Base-by-base conservation (phyloP, 2,113 vertebrate genomes). In the Mystacornis crossleyi region DNA sequence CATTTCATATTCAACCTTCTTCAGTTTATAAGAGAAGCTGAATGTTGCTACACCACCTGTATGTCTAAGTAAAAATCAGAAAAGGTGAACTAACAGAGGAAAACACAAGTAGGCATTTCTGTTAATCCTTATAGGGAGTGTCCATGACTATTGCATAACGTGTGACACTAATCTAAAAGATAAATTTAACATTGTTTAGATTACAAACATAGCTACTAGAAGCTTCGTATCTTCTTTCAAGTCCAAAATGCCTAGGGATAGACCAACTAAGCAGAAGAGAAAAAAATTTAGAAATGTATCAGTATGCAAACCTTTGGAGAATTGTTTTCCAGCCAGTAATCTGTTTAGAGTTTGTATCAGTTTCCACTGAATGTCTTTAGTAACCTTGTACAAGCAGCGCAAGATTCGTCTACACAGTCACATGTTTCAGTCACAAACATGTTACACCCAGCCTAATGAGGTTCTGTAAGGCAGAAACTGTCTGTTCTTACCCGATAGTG, bases 401-500 rank as follows among this genome's bases (percentile, higher is more conserved):
- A 57, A 38, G 47, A 21, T 53, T 17, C 38, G 14, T 26, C 29
- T 28, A 51, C n/a, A 26, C 8, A 54, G 29, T 28, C 29, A n/a
- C 21, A 14, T 9, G 25, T 62, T 83, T 75, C 26, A 42, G 57
- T 33, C 48, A 53, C 33, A 57, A 26, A 18, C 15, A 42, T 0
- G 3, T 18, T 38, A 25, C 10, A 28, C 3, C 8, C 12, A 82
- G 18, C 29, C 31, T 23, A 78, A 24, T 8, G 57, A 67, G 34
- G 50, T 8, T 75, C 61, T 50, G 1, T 14, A 33, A 40, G 20
- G 3, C 81, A 74, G 43, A 71, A 82, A 25, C 25, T 69, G 20
- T 33, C 5, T 11, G 45, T 9, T 31, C 40, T 95, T 85, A 99
- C 99, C 98, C 98, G 98, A 91, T 98, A 99, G 89, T 99, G 99